phyloP scores from a whole-genome alignment of 2,888 invertebrate genomes.

The Sthenelais limicola region DNA sequence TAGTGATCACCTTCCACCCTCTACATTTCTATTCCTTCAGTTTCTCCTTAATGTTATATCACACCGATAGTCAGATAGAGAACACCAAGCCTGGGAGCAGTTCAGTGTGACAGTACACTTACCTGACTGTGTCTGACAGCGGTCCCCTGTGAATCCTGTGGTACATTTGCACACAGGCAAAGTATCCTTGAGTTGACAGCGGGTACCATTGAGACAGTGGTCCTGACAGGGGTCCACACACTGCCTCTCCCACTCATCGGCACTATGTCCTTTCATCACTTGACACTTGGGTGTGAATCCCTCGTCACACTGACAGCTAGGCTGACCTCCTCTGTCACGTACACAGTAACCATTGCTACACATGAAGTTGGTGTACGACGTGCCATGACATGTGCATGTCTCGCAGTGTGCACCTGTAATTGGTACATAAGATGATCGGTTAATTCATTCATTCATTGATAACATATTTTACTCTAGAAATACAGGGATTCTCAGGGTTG shows the following conservation, averaged over 20 bases:
- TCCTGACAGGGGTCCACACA: constrained; percentile 24
- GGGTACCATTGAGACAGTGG: constrained; percentile 24
- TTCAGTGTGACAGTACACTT: too few species aligned
- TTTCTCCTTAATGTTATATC: too few species aligned
- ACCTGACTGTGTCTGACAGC: constrained; percentile 8
- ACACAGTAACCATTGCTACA: constrained; percentile 25
- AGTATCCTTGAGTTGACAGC: neutral
- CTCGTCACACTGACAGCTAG: constrained; percentile 4
- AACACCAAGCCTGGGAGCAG: too few species aligned
- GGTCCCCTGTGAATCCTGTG: neutral
- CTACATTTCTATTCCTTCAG: too few species aligned
- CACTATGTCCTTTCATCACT: neutral
- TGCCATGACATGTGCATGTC: neutral
- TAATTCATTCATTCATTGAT: too few species aligned
- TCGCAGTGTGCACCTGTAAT: constrained; percentile 13
- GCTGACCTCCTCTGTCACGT: neutral
- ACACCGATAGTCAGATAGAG: too few species aligned
- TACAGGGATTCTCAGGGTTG: too few species aligned
- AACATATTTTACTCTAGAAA: too few species aligned
- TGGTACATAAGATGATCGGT: too few species aligned
- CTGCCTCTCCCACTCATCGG: constrained; percentile 5
- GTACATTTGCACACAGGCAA: neutral
- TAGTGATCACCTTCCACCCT: too few species aligned
- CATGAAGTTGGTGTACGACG: constrained; percentile 1
- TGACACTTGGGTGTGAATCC: constrained; percentile 10